A percentile compares a stretch with the other conserved stretches of the same genome.
Conservation (phyloP, 1,140 invertebrate species). For the Pseudomyrmex pallidus region DNA sequence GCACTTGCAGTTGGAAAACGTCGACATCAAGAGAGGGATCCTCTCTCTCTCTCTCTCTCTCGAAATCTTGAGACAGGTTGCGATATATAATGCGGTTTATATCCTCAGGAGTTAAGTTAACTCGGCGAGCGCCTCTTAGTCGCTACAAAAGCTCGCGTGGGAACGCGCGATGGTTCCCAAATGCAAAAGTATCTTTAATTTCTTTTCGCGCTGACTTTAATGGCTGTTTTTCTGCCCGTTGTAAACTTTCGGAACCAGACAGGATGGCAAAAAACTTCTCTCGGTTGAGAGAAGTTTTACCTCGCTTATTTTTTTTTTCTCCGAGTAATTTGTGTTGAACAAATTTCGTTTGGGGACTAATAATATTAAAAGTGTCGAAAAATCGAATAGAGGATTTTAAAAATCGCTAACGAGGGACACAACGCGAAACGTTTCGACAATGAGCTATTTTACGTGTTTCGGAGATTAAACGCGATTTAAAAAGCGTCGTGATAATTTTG, state of each 20-base stretch:
- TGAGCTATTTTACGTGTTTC: background rate
- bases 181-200: slow-evolving; percentile 62
- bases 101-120: slow-evolving; percentile 56
- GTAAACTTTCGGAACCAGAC: slow-evolving; percentile 42
- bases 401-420: background rate
- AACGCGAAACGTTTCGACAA: background rate
- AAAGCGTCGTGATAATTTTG: background rate
- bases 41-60: background rate
- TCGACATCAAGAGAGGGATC: background rate
- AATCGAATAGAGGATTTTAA: background rate
- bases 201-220: slow-evolving; percentile 57
- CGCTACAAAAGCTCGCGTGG: slow-evolving; percentile 57
- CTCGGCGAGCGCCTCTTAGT: slow-evolving; percentile 49
- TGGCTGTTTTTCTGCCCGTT: slow-evolving; percentile 49
- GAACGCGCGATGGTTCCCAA: slow-evolving; percentile 50
- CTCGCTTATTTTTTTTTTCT: slow-evolving; percentile 31
- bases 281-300: slow-evolving; percentile 18
- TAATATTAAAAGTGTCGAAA: background rate
- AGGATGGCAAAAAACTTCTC: slow-evolving; percentile 33
- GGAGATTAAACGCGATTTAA: background rate
- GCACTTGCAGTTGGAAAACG: slow-evolving; percentile 1
- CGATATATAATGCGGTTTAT: slow-evolving; percentile 52
- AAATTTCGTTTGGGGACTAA: slow-evolving; percentile 37
- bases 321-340: slow-evolving; percentile 43
- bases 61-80: background rate